These are phyloP conservation scores for Brachionus rotundiformis DNA, from an alignment of 1,140 invertebrate genomes.

Conservation along the genomic window DNA sequence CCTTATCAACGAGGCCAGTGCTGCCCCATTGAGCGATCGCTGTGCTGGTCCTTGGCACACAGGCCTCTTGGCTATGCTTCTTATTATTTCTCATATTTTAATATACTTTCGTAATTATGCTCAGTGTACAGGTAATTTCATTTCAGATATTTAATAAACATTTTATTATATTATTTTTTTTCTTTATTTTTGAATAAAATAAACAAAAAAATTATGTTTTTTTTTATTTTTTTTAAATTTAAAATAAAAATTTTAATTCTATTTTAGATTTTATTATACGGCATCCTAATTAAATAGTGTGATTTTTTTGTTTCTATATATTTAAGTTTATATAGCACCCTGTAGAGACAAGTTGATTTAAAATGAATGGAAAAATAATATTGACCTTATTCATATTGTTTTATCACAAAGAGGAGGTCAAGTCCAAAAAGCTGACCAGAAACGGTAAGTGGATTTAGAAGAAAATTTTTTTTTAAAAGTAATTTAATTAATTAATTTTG, in stretches of 20 bases:
- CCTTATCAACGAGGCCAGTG: not conserved
- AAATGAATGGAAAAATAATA: slow-evolving; percentile 45
- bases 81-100: not conserved
- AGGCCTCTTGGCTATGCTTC: not conserved
- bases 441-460: not conserved
- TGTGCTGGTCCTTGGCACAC: not conserved
- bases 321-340: not conserved
- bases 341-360: not conserved
- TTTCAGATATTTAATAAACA: slow-evolving; percentile 14
- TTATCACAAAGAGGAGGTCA: slow-evolving; percentile 31
- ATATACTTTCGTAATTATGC: not conserved
- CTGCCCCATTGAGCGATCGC: not conserved
- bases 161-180: too few relatives aligned
- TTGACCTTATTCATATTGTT: slow-evolving; percentile 28
- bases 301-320: slow-evolving; percentile 4
- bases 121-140: slow-evolving; percentile 15
- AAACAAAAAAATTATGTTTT: slow-evolving; percentile 40
- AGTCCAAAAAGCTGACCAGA: slow-evolving; percentile 15
- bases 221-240: not conserved
- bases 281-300: slow-evolving; percentile 2
- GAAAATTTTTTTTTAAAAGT: not conserved
- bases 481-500: not conserved
- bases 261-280: slow-evolving; percentile 2
- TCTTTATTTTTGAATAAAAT: not conserved
- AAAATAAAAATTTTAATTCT: too few relatives aligned